Base-by-base conservation (phyloP, 1,140 invertebrate genomes). In the Cecropterus lyciades region DNA sequence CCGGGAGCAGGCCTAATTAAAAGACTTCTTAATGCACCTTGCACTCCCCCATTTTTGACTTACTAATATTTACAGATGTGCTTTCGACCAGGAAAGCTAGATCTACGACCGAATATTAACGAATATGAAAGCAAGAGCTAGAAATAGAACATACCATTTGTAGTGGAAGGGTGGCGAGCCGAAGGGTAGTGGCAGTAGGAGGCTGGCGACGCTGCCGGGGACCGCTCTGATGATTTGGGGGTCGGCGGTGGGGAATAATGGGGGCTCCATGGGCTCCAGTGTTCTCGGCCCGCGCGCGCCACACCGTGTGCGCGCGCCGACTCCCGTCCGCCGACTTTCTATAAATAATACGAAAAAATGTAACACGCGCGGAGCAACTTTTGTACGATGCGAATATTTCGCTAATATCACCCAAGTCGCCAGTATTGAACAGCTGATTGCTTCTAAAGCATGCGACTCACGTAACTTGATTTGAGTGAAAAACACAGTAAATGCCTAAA, bases 301-400 rank as follows among this genome's bases (percentile, higher is more conserved):
- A 67, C 60, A 75, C 75, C 79, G 80, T 85, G 79, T 86, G 87
- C 80, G 79, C 75, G 73, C 74, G 46, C 66, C 69, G 74, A 65
- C 70, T 74, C 73, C 74, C 77, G 75, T 72, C 75, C 77, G 79
- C 80, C 65, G 71, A 70, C 73, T 81, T 87, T 87, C 87, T 89
- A 89, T 86, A 87, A 90, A 90, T 90, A 90, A 84, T 87, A 82
- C 82, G 70, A 79, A 90, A 90, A 87, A 82, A 90, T 88, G 82
- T 84, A 75, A 80, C 81, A 83, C 80, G 75, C 77, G 73, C 75
- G 63, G 65, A 71, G 62, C 73, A 69, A 80, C 81, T 83, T 84
- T 83, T 74, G 72, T 80, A 72, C 70, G 78, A 73, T 67, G 81
- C 85, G 80, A 84, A 87, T 84, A 86, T 90, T 88, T 88, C 59